phyloP scores from a whole-genome alignment of 2,113 vertebrate species.

The Sclerurus mexicanus region DNA sequence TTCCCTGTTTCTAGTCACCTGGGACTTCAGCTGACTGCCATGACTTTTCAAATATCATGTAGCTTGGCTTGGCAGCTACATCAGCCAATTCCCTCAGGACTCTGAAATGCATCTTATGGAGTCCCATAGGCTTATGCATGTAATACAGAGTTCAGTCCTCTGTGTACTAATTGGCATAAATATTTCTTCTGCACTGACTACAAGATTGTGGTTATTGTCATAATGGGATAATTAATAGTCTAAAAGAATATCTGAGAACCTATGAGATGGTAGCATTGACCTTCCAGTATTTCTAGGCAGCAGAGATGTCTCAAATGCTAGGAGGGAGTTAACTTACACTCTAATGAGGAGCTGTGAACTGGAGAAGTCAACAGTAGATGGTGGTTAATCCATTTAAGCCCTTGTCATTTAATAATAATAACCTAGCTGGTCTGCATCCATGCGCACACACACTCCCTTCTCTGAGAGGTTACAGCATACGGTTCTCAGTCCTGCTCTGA shows the following conservation, averaged over 20 bases:
- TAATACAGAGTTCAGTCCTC: not conserved
- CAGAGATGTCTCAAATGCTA: not conserved
- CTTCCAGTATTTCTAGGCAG: not conserved
- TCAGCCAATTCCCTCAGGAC: not conserved
- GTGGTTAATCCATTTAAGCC: not conserved
- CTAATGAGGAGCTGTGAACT: not conserved
- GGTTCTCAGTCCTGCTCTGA: not conserved
- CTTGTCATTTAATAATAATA: not conserved
- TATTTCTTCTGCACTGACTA: not conserved
- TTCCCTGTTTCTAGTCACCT: not conserved
- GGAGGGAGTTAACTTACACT: not conserved
- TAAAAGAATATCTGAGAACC: not conserved
- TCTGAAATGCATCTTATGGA: fast-evolving
- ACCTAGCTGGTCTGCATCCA: not conserved
- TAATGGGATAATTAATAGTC: not conserved
- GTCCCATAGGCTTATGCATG: too few relatives aligned
- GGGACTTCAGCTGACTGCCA: not conserved
- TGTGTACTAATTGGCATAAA: not conserved
- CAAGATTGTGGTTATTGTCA: not conserved
- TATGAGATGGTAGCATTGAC: not conserved
- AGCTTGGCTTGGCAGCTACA: not conserved
- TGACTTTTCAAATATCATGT: not conserved
- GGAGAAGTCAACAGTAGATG: not conserved
- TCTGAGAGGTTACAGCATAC: not conserved
- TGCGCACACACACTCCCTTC: not conserved